Evolutionary conservation across 1,140 invertebrate genomes (phyloP), one percentile per base, ranked within the genome.

Genomic region (Acyrthosiphon pisum): DNA sequence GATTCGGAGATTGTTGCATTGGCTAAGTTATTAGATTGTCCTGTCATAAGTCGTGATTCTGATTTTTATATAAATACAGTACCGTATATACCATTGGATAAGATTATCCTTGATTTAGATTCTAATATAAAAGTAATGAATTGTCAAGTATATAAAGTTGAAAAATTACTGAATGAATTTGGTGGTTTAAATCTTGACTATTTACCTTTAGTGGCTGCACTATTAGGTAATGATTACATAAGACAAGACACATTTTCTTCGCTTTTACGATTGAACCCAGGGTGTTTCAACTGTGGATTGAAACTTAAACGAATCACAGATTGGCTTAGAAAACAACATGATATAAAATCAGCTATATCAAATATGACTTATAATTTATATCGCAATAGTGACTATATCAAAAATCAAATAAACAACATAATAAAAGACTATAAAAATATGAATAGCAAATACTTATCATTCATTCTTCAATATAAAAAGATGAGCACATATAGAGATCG

Each of bases 1-100:
- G 98, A 99, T 95, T 96, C 97, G 94, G 97, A 98, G 94, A 96
- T 98, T 93, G 98, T 98, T 4, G 96, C 97, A 0, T 94, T 99
- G 90, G 96, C 96, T 94, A 95, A 96, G 90, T 84, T 94, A n/a
- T 95, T 98, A 11, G 95, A 97, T 56, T 98, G 98, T 94, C 98
- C 98, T 8, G 96, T 99, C 23, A 94, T 99, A 0, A 98, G 98
- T 94, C 97, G 97, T 94, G 98, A 99, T 95, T 99, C 98, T 3
- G 98, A 99, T 96, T 99, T 98, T 95, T 98, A 97, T 95, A 97
- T 99, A 91, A 98, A 97, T 95, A 97, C 98, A 95, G 96, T 98
- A 2, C 94, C 96, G 7, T 98, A 98, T 94, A 97, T 99, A 93
- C 97, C 97, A 1, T 96, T 98, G 87, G 96, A 97, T 92, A 97